Evolutionary conservation across 2,113 vertebrate genomes (phyloP), one percentile per base, ranked within the genome.

Genomic region (Mesoclemmys tuberculata): DNA sequence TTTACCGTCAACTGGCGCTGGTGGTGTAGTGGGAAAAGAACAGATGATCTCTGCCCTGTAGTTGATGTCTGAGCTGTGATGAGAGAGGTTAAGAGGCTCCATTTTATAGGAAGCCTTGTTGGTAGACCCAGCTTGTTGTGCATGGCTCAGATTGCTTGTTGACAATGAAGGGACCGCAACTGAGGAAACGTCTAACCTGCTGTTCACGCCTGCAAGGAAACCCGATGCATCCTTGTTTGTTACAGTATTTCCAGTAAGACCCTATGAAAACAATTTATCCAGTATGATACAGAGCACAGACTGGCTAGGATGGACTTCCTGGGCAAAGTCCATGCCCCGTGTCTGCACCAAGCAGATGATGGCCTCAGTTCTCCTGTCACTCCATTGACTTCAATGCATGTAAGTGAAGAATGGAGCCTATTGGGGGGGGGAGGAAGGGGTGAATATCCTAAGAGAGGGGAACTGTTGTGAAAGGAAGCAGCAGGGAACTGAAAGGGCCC

Each of bases 1-100:
- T 96, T 95, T 98, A 74, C 98, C 98, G 44, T 97, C 96, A 1
- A 84, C 82, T 21, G 97, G 94, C 44, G 88, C 90, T 0, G 61
- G 38, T 0, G 41, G 75, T 83, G 55, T 0, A 11, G n/a, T 8
- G 46, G 95, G 85, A 51, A 58, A 81, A 19, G 96, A 93, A 88
- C 91, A 93, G 85, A 75, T 3, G 29, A 78, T 18, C 19, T 48
- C 49, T 49, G 91, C 38, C 78, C 90, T 84, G 85, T 90, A 90
- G 88, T 49, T 21, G 1, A 88, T 52, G 71, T 95, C 95, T 2
- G 14, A 46, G 79, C 79, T 81, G 61, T 21, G 90, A 4, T 84
- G 87, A 68, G 97, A 89, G 56, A 97, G 92, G 89, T 80, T 97
- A 46, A 97, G 94, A 0, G 93, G 93, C 84, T 87, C 80, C 4